phyloP scores from a whole-genome alignment of 2,113 vertebrate genomes.

The Glareola pratincola region DNA sequence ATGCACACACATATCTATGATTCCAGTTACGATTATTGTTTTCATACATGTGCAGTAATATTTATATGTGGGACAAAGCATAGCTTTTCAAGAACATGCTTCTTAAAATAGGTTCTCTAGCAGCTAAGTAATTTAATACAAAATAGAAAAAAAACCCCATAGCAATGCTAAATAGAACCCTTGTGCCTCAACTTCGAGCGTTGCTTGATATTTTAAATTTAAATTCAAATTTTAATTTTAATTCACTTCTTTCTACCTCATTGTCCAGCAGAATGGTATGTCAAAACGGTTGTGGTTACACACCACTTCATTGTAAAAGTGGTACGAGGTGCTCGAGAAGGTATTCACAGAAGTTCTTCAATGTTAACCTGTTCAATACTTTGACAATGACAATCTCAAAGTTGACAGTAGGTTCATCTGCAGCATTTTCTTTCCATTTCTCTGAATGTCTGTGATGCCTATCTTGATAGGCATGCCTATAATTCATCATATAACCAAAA shows the following conservation, averaged over 20 bases:
- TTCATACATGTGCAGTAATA: not conserved
- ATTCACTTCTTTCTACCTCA: fast-evolving
- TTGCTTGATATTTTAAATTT: not conserved
- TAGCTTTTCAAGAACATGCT: not conserved
- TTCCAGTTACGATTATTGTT: not conserved
- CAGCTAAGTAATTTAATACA: not conserved
- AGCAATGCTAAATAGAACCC: not conserved
- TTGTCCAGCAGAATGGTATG: not conserved
- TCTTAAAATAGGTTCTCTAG: not conserved
- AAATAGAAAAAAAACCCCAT: not conserved
- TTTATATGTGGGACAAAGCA: not conserved
- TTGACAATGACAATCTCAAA: not conserved
- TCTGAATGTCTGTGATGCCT: not conserved
- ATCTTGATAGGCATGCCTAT: not conserved
- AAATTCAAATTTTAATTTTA: not conserved
- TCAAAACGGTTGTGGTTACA: not conserved
- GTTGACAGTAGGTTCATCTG: not conserved
- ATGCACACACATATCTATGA: fast-evolving
- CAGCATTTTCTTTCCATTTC: not conserved
- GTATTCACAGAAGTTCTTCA: not conserved
- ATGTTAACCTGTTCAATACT: not conserved
- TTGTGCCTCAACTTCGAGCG: not conserved
- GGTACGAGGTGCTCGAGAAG: not conserved
- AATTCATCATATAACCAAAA: not conserved
- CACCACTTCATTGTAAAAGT: not conserved